Evolutionary conservation across 2,888 invertebrate species (phyloP), one percentile per base, ranked within the genome.

Genomic region (Drosophila setosimentum): DNA sequence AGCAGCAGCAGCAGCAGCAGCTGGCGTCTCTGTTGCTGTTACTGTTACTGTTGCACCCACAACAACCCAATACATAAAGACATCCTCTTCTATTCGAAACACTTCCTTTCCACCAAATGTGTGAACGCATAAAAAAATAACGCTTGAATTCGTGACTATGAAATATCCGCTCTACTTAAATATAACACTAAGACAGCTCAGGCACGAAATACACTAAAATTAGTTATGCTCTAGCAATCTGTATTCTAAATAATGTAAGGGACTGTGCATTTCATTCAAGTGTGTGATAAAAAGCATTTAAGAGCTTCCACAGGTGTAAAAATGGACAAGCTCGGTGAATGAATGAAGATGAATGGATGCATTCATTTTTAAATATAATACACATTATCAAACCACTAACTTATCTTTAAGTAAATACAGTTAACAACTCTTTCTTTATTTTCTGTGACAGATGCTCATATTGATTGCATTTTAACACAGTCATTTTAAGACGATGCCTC

Each of bases 61-160:
- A 76, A 76, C 53, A 76, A 79, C 72, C 87, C 84, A 75, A 82
- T 87, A 77, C 84, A 84, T 87, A 84, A 87, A 82, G 78, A 84
- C 87, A 75, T 89, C 84, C 89, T 70, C 54, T 66, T 66, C 76
- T 73, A 86, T 69, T 53, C 73, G 50, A 67, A 62, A 64, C 70
- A 49, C 55, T 79, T 82, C 68, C 65, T 67, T 63, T 32, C 27
- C 57, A 37, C 27, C 29, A 16, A 53, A 50, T 64, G 49, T 68
- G 54, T 27, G 50, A 59, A 42, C 54, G 42, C 29, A 62, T 51
- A 37, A 69, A 63, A 63, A 66, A 62, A 45, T 45, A 66, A 60
- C 35, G 62, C 57, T 45, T 50, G 53, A 10, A 29, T 24, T 49
- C 59, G 50, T 29, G 59, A 63, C 80, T 63, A 40, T 35, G 16